Conservation (phyloP, 2,888 invertebrate genomes). For the Ecliptopera silaceata region DNA sequence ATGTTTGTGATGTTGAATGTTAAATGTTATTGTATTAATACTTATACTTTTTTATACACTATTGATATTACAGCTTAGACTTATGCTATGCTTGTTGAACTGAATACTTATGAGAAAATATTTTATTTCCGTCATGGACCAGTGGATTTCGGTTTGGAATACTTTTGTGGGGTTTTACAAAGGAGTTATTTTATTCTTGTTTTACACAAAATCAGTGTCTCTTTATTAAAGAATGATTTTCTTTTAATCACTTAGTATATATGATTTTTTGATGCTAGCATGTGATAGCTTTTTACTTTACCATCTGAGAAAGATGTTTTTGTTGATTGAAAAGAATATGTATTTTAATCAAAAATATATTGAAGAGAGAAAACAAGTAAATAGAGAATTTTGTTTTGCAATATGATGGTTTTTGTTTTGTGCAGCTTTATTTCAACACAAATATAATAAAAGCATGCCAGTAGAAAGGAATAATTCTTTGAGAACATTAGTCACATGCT, state of each 20-base stretch:
- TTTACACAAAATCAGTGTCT: slow-evolving; percentile 38
- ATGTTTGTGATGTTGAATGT: neutral
- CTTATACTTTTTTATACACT: neutral
- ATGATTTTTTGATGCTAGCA: slow-evolving; percentile 50
- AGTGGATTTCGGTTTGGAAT: slow-evolving; percentile 28
- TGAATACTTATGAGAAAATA: neutral
- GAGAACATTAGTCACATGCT: slow-evolving; percentile 4
- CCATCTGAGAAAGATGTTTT: slow-evolving; percentile 49
- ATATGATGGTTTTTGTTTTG: slow-evolving; percentile 28
- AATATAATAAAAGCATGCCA: slow-evolving; percentile 1
- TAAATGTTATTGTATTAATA: neutral
- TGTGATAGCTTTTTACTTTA: slow-evolving; percentile 49
- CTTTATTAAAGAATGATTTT: slow-evolving; percentile 61
- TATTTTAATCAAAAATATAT: slow-evolving; percentile 36
- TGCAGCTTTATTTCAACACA: slow-evolving; percentile 11
- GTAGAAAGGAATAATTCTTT: neutral
- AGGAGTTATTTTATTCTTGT: slow-evolving; percentile 50
- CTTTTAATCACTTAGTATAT: slow-evolving; percentile 65
- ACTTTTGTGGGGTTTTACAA: slow-evolving; percentile 39
- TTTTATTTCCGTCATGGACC: slow-evolving; percentile 6
- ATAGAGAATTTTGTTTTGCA: slow-evolving; percentile 10
- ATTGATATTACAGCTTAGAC: too few relatives aligned
- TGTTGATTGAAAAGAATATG: slow-evolving; percentile 47
- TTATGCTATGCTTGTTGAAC: neutral
- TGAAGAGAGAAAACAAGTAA: neutral